Evolutionary conservation across 2,888 invertebrate genomes (phyloP), one percentile per base, ranked within the genome.

Genomic region (Notodonta dromedarius): DNA sequence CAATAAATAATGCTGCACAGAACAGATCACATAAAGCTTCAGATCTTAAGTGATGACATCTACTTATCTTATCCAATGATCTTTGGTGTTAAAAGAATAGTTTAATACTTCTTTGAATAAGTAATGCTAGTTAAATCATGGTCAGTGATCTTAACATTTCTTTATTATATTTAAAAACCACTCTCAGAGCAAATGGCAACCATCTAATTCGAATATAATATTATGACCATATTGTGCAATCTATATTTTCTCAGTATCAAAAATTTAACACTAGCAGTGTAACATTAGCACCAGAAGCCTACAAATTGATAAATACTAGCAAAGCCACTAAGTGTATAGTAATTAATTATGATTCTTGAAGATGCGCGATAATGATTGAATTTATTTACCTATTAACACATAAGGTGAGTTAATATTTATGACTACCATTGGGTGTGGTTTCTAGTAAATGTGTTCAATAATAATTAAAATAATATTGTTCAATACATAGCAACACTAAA

Each of bases 211-310:
- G 35, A 35, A 35, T 35, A 35, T 35, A 6, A 35, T 35, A 6
- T 6, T 7, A 42, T 64, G 58, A 68, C 9, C 16, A 50, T 66
- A 79, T 84, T 84, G 86, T 87, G 87, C 86, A 82, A 78, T 73
- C 78, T 80, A 74, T 70, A 73, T 76, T 65, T 24, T 62, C 58
- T 80, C 72, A 76, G 81, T 88, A 85, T 73, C 35, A 64, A 85
- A 84, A 85, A 84, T 79, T 78, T 84, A 78, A 83, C 69, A 79
- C 78, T 87, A 86, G 77, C 76, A 66, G 79, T 83, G 82, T 86
- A 75, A 90, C 84, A 77, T 89, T 90, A 90, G 90, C 89, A 90
- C 90, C 90, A 83, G 83, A 86, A 82, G 82, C 79, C 84, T 80
- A 83, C 80, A 77, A 80, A 78, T 80, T 83, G 80, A 73, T 80